Evolutionary conservation across 2,888 invertebrate genomes (phyloP).

Genomic region (Cepaea hortensis): DNA sequence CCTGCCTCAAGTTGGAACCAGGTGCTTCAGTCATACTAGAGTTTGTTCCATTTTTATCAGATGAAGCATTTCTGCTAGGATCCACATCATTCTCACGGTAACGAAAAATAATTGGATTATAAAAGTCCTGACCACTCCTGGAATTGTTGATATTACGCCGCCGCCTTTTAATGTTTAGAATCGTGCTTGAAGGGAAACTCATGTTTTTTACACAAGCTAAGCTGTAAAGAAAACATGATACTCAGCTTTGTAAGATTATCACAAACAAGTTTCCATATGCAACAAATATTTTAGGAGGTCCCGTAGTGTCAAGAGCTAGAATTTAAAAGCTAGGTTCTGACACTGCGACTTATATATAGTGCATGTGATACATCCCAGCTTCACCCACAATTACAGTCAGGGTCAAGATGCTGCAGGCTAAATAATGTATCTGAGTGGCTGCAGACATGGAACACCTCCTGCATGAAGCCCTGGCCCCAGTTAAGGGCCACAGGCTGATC

Average conservation of each 20-base stretch:
- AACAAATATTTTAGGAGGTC: too few relatives aligned
- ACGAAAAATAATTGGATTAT: slow-evolving; percentile 17
- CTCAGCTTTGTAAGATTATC: not conserved
- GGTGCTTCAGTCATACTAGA: not conserved
- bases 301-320: too few relatives aligned
- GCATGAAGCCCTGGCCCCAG: too few relatives aligned
- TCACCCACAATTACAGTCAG: too few relatives aligned
- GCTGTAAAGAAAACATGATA: not conserved
- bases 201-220: not conserved
- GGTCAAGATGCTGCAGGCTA: too few relatives aligned
- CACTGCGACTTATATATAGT: too few relatives aligned
- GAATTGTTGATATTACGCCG: not conserved
- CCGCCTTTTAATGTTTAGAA: not conserved
- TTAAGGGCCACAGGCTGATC: too few relatives aligned
- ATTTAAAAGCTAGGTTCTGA: too few relatives aligned
- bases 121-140: not conserved
- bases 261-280: not conserved
- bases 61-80: not conserved
- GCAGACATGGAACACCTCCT: too few relatives aligned
- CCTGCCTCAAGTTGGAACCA: not conserved
- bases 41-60: not conserved
- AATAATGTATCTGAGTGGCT: too few relatives aligned
- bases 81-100: not conserved
- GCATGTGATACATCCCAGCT: too few relatives aligned
- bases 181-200: not conserved